Base-by-base conservation (phyloP, 2,113 vertebrate genomes). In the human region DNA sequence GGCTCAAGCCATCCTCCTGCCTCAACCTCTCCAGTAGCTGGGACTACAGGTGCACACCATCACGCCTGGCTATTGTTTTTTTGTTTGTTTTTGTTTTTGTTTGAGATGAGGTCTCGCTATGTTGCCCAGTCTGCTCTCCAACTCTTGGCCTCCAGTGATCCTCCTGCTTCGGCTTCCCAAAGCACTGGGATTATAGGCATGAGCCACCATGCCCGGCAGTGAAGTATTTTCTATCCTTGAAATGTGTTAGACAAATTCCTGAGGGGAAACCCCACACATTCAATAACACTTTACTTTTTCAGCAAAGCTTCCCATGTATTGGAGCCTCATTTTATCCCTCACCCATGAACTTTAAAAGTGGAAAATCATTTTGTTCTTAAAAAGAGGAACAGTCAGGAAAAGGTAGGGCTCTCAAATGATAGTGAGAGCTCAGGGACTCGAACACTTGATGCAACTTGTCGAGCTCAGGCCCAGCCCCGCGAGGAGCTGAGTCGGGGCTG, bases 281-380 rank as follows among this genome's bases (percentile, higher is more conserved):
- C 32, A 38, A 17, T 18, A 81, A 52, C 40, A 4, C 43, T 38
- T n/a, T 14, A 43, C 1, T 61, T 79, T 27, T 25, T 45, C 50
- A 30, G 25, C 27, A 50, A 75, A 68, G 57, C 10, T 40, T 18
- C 66, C n/a, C 35, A 0, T 1, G 27, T 40, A 66, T 12, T 20
- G 18, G 59, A 55, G 73, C 16, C 70, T 25, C 48, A 3, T 23
- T 43, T 52, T 40, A 18, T 12, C 30, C 18, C 6, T 23, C 79
- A 50, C n/a, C 57, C 57, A 30, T 12, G 50, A 72, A 79, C 20
- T 92, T 70, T 11, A 16, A 84, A 84, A 38, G 25, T 7, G 61
- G 87, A 45, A 89, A 43, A 75, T 16, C 25, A 20, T 68, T 76
- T 86, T 87, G 66, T 95, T 89, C 93, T 93, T 89, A 32, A 59